Evolutionary conservation across 2,113 vertebrate species (phyloP).

Genomic region (Pituophis catenifer): DNA sequence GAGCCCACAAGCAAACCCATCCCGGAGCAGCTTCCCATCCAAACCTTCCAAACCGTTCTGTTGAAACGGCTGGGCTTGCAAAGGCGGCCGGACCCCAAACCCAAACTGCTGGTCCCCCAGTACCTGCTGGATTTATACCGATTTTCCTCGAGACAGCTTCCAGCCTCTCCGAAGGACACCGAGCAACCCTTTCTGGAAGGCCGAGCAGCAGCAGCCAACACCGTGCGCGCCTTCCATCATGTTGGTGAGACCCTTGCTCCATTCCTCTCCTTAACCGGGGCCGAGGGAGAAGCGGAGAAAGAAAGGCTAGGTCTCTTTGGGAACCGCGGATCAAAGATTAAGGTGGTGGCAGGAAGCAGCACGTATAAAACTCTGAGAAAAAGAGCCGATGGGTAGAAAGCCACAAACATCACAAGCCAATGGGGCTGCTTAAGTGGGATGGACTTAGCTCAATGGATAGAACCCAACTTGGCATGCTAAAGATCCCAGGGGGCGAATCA

Average conservation of each 20-base stretch:
- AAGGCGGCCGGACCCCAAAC: slow-evolving; percentile 69
- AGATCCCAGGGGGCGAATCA: not conserved
- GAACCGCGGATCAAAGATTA: no score
- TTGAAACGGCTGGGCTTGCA: slow-evolving; percentile 64
- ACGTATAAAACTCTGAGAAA: not conserved
- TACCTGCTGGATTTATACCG: slow-evolving; percentile 79
- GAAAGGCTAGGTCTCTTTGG: not conserved
- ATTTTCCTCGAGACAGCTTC: slow-evolving; percentile 75
- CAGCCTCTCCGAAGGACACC: slow-evolving; percentile 71
- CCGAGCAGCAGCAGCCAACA: not conserved
- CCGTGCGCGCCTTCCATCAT: slow-evolving; percentile 11
- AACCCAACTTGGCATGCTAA: not conserved
- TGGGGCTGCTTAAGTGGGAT: not conserved
- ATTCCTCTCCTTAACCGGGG: not conserved
- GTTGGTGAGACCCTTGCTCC: not conserved
- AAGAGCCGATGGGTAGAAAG: not conserved
- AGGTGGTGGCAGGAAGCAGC: not conserved
- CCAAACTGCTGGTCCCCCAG: slow-evolving; percentile 66
- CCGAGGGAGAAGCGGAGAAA: not conserved
- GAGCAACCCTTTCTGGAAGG: not conserved
- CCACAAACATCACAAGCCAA: no score
- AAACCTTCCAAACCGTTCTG: slow-evolving; percentile 63
- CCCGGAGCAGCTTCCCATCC: slow-evolving; percentile 62
- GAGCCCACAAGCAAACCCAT: not conserved
- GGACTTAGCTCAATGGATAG: not conserved